phyloP scores from a whole-genome alignment of 2,113 vertebrate genomes.

The Colaptes auratus region DNA sequence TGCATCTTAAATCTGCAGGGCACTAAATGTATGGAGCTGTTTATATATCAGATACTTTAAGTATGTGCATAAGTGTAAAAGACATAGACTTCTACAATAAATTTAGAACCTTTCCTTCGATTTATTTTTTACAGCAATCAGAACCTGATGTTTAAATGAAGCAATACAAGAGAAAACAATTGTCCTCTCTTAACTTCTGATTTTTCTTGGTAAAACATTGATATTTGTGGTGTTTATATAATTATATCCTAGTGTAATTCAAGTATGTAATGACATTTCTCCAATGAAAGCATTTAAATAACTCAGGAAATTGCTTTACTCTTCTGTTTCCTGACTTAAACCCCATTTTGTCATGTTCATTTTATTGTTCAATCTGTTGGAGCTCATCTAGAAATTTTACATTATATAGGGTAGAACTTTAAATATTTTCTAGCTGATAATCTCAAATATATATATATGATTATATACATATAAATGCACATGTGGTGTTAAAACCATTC shows the following conservation, averaged over 20 bases:
- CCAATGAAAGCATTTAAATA: constrained; percentile 79
- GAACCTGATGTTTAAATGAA: constrained; percentile 65
- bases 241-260: constrained; percentile 77
- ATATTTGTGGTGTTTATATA: constrained; percentile 73
- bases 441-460: neutral
- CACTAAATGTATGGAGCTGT: neutral
- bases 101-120: neutral
- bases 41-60: neutral
- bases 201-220: constrained; percentile 71
- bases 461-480: neutral
- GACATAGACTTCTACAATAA: neutral
- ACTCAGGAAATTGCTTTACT: constrained; percentile 80
- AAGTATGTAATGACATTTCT: constrained; percentile 81
- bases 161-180: constrained; percentile 68
- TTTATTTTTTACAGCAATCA: constrained; percentile 5
- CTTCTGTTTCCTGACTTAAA: constrained; percentile 78
- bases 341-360: constrained; percentile 72
- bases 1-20: neutral
- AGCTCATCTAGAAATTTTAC: constrained; percentile 63
- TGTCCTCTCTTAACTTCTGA: constrained; percentile 60
- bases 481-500: neutral
- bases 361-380: constrained; percentile 76
- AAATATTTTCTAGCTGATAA: constrained; percentile 54
- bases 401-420: constrained; percentile 25
- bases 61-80: neutral